A percentile compares a stretch with the other conserved stretches of the same genome.
phyloP scores from a whole-genome alignment of 2,113 vertebrate genomes.

The Pundamilia nyererei region DNA sequence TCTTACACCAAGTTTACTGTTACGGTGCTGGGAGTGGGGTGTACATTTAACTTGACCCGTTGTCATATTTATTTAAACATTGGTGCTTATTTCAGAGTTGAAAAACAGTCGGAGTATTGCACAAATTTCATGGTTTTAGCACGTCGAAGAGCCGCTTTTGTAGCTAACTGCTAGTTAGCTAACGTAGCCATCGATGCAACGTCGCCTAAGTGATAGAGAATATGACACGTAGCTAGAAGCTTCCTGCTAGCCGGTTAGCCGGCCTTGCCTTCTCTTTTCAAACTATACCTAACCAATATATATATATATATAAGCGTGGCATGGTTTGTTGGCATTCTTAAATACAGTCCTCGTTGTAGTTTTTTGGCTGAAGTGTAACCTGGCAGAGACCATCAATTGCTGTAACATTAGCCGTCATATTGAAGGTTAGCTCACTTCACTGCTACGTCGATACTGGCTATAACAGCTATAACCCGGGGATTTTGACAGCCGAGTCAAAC shows the following conservation, averaged over 20 bases:
- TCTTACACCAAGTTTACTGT: conserved; percentile 9
- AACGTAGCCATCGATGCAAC: conserved; percentile 29
- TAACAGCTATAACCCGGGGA: not conserved
- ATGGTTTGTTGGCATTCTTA: not conserved
- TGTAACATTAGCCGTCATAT: not conserved
- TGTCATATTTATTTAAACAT: not conserved
- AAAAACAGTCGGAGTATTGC: rapidly evolving
- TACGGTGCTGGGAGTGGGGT: not conserved
- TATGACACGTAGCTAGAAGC: conserved; percentile 66
- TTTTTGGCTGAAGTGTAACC: not conserved
- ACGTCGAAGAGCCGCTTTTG: not conserved
- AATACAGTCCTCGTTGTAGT: not conserved
- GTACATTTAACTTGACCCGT: not conserved
- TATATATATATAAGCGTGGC: too few species aligned
- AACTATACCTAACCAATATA: rapidly evolving
- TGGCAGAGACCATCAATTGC: not conserved
- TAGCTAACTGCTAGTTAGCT: conserved; percentile 19
- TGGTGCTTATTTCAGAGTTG: rapidly evolving
- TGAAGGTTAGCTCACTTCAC: not conserved
- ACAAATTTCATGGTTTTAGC: not conserved
- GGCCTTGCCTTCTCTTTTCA: not conserved
- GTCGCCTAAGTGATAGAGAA: conserved; percentile 37
- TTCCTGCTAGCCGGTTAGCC: conserved; percentile 29
- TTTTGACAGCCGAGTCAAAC: not conserved
- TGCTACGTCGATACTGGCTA: conserved; percentile 14